These are phyloP conservation scores for Stegostoma tigrinum DNA, from an alignment of 2,113 vertebrate genomes.

Conservation along the genomic window DNA sequence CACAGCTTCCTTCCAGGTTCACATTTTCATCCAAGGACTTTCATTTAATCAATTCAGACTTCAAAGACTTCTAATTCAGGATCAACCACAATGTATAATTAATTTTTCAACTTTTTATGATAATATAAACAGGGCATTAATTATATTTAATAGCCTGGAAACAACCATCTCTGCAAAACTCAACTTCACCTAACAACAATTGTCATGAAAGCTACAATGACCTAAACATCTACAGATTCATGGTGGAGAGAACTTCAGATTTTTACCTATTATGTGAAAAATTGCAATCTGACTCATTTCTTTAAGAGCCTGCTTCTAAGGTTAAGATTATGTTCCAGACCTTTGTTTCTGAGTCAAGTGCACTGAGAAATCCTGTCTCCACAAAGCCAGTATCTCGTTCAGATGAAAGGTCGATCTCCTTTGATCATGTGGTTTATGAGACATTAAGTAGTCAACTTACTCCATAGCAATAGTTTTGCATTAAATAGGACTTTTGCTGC, in stretches of 20 bases:
- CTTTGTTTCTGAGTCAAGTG: no score
- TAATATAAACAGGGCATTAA: background rate
- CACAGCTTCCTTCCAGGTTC: background rate
- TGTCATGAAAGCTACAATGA: background rate
- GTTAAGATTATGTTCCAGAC: background rate
- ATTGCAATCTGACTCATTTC: background rate
- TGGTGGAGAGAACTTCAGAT: background rate
- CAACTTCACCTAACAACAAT: background rate
- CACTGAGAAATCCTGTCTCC: no score
- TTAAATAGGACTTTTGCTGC: no score
- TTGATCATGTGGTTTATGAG: no score
- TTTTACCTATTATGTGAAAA: background rate
- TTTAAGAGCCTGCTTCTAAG: background rate
- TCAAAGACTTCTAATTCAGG: background rate
- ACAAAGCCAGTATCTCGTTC: no score
- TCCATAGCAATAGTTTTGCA: no score
- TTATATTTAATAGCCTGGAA: background rate
- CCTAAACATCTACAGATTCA: background rate
- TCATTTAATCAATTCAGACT: background rate
- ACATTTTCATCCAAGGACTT: background rate
- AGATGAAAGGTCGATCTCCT: no score
- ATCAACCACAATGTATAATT: background rate
- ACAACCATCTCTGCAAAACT: background rate
- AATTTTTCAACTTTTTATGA: background rate
- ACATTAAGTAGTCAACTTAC: no score